These are phyloP conservation scores for Syngnathus rostellatus DNA, from an alignment of 2,797 vertebrate species.

Conservation along the genomic window DNA sequence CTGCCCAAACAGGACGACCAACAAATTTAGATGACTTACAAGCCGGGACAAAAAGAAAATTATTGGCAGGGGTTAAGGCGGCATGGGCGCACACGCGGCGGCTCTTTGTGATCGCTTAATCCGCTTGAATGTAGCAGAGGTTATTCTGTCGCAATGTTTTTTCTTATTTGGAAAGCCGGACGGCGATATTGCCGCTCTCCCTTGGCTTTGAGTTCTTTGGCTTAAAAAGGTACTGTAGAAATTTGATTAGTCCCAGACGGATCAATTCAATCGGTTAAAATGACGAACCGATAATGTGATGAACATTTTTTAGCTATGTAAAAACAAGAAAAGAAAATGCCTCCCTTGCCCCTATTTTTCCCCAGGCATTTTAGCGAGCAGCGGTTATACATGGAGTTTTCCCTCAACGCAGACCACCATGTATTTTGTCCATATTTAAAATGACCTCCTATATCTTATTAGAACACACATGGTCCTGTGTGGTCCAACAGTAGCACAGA, in stretches of 20 bases:
- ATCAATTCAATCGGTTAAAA: neutral
- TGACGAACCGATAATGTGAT: no score
- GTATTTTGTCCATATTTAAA: no score
- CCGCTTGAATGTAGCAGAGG: constrained; percentile 67
- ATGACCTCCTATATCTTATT: no score
- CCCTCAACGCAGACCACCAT: no score
- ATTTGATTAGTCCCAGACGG: constrained; percentile 28
- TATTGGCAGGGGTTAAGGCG: constrained; percentile 54
- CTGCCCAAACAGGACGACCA: constrained; percentile 81
- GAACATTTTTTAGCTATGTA: no score
- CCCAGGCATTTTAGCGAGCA: no score
- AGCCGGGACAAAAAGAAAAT: constrained; percentile 30
- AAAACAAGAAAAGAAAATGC: no score
- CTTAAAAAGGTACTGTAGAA: constrained; percentile 49
- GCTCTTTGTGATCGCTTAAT: constrained; percentile 75
- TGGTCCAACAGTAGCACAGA: no score
- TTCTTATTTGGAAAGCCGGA: constrained; percentile 51
- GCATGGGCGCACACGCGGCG: constrained; percentile 43
- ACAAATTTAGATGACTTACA: constrained; percentile 87
- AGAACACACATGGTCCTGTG: no score
- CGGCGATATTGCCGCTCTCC: constrained; percentile 27
- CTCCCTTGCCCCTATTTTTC: no score
- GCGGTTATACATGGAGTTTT: no score
- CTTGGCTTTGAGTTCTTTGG: constrained; percentile 39
- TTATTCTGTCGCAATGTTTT: constrained; percentile 67